Base-by-base conservation (phyloP, 2,113 vertebrate species). In the Muntiacus reevesi region DNA sequence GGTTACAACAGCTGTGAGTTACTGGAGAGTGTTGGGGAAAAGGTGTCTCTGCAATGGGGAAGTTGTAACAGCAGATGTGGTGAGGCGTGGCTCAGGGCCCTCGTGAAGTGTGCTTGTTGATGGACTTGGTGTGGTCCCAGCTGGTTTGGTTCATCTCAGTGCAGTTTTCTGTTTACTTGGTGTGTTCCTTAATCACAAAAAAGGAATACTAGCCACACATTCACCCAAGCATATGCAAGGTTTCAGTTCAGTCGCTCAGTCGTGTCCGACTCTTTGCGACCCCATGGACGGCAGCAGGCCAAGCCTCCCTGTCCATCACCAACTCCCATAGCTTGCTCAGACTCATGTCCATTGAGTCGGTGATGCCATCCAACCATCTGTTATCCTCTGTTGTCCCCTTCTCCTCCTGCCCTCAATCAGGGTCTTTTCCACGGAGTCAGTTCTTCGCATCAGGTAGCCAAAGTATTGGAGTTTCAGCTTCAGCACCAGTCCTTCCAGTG, bases 61-160 rank as follows among this genome's bases (percentile, higher is more conserved):
- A 16, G 7, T 2, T 7, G 3, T 64, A 3, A 52, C 2, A 10
- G 3, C 87, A 86, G 54, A 21, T 19, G 5, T 10, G 40, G 21
- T 0, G 0, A 21, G 13, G 28, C 17, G 19, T 12, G 64, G 67
- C 36, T 45, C n/a, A 1, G 1, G 5, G 25, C 9, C 14, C 45
- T 2, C 0, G 25, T 11, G 14, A 55, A 4, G 4, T 17, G 9
- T 17, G 43, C 21, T 2, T 3, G 0, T 11, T 1, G 21, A 11
- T 57, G 9, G 3, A 9, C 17, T 57, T 28, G 25, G 33, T 57
- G 8, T 84, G 6, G 33, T 27, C 25, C 36, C 25, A 8, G 40
- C 21, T 7, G 21, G 43, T 6, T 71, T n/a, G 2, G 4, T 36
- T 62, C 36, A 57, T 4, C 27, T 27, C 11, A 67, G n/a, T 8